Percentiles rank a stretch among this genome's conserved stretches.
Conservation (phyloP, 2,888 invertebrate genomes). For the Drosophila prolongata region DNA sequence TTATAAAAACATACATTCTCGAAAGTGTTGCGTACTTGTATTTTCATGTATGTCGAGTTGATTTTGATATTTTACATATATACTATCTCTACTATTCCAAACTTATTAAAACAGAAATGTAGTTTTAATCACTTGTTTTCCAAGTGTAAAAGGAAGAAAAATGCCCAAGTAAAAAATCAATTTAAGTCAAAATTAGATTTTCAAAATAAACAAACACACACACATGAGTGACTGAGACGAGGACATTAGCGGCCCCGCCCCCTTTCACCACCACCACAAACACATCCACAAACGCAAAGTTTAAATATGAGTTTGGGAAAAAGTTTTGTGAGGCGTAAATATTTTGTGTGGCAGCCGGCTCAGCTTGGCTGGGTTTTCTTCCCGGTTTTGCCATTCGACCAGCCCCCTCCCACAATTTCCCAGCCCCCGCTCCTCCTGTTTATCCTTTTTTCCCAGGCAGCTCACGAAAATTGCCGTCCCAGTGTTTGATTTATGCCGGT, state of each 20-base stretch:
- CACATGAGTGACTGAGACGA: constrained; percentile 23
- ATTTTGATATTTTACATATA: too few species aligned
- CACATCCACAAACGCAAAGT: constrained; percentile 51
- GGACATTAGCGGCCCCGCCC: constrained; percentile 38
- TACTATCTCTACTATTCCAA: too few species aligned
- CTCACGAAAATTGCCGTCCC: constrained; percentile 65
- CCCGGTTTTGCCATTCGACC: constrained; percentile 3
- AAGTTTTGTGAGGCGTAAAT: constrained; percentile 77
- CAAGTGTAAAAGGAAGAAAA: constrained; percentile 22
- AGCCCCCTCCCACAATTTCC: constrained; percentile 3
- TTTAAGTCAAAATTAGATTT: constrained; percentile 78
- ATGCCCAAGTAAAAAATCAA: constrained; percentile 67
- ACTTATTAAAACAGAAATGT: too few species aligned
- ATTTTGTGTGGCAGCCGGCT: constrained; percentile 68
- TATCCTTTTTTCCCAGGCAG: constrained; percentile 73
- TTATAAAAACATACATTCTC: too few species aligned
- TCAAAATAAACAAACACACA: constrained; percentile 68
- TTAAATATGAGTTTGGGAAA: constrained; percentile 76
- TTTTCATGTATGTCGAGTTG: too few species aligned
- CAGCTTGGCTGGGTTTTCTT: constrained; percentile 6
- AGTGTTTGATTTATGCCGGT: constrained; percentile 80
- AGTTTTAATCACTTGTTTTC: not conserved
- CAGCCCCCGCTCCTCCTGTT: constrained; percentile 39
- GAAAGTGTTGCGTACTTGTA: too few species aligned
- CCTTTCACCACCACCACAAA: not conserved